Evolutionary conservation across 2,797 vertebrate genomes (phyloP).

Genomic region (Anabacerthia variegaticeps): DNA sequence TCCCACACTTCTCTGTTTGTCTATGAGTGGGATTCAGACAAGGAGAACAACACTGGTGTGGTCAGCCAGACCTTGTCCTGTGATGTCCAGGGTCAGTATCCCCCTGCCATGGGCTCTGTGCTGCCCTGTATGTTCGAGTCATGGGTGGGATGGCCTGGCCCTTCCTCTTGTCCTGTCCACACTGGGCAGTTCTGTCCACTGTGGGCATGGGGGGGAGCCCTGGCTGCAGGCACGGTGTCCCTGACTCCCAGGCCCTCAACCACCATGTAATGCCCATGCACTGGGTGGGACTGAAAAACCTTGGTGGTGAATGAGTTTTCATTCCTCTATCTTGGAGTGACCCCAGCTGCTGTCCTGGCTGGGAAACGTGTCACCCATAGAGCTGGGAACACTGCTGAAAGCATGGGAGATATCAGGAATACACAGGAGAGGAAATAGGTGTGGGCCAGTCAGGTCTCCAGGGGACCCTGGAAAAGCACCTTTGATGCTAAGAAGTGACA

Average conservation of each 20-base stretch:
- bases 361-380: neutral
- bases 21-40: conserved; percentile 89
- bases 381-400: neutral
- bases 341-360: neutral
- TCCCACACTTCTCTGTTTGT: conserved; percentile 88
- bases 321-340: neutral
- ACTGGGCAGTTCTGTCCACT: neutral
- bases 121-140: accelerated
- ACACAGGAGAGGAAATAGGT: accelerated
- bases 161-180: neutral
- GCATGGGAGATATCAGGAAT: neutral
- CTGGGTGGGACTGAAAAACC: neutral
- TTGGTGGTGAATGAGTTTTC: neutral
- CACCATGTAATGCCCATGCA: accelerated
- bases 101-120: accelerated
- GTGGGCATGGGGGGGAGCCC: accelerated
- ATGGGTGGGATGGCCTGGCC: neutral
- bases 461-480: neutral
- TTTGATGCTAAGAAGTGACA: neutral
- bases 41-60: conserved; percentile 86
- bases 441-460: neutral
- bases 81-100: conserved; percentile 79
- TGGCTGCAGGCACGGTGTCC: neutral
- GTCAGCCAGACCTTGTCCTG: conserved; percentile 86
- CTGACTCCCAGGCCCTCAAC: neutral